Percentiles rank a stretch among this genome's conserved stretches.
phyloP scores from a whole-genome alignment of 2,797 vertebrate species.

The Paramormyrops hopkinsi region DNA sequence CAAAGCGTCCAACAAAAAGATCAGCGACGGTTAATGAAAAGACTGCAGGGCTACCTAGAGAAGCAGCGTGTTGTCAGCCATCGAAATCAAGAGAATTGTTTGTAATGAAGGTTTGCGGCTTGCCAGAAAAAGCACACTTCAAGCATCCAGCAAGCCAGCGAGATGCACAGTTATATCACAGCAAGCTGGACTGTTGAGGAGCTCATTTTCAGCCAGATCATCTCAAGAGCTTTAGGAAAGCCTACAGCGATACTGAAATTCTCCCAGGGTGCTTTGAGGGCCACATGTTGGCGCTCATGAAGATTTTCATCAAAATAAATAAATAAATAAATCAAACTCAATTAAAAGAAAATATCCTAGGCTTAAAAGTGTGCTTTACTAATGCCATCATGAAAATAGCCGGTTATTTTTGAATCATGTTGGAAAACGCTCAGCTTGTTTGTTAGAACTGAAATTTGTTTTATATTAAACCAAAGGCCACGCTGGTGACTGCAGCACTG shows the following conservation, averaged over 20 bases:
- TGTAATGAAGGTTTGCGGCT: slow-evolving; percentile 3
- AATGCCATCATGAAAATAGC: not conserved
- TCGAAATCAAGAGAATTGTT: slow-evolving; percentile 9
- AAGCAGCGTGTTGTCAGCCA: not conserved
- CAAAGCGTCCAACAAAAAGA: not conserved
- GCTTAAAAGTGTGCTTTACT: not conserved
- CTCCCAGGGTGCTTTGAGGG: not conserved
- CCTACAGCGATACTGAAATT: not conserved
- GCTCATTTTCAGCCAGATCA: slow-evolving; percentile 11
- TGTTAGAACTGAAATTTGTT: not conserved
- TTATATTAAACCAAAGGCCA: not conserved
- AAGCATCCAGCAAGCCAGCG: not conserved
- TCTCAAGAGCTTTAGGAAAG: slow-evolving; percentile 12
- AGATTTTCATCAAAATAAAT: not conserved
- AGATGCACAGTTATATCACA: not conserved
- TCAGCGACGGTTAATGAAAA: not conserved
- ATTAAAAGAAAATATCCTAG: not conserved
- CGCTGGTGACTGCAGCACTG: not conserved
- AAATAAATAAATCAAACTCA: not conserved
- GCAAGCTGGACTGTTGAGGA: not conserved
- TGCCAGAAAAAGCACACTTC: slow-evolving; percentile 1
- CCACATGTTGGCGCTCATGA: not conserved
- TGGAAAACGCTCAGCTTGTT: not conserved
- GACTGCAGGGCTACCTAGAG: not conserved
- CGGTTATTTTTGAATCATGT: not conserved